Evolutionary conservation across 2,113 vertebrate species (phyloP).

Genomic region (Upupa epops): DNA sequence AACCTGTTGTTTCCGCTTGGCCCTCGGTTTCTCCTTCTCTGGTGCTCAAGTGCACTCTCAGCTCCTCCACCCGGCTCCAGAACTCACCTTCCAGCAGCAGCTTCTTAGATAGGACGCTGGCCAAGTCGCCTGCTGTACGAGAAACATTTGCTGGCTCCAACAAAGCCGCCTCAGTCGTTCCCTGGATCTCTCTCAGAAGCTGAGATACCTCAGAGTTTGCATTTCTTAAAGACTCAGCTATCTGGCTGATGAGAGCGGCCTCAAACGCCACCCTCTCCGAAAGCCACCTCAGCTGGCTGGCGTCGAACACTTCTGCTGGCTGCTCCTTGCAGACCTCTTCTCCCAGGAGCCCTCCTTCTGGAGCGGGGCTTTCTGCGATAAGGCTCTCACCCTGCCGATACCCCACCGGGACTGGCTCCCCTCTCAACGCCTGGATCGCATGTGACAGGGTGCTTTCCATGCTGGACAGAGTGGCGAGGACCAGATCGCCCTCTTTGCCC

Average conservation of each 20-base stretch:
- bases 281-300: conserved; percentile 78
- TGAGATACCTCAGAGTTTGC: conserved; percentile 80
- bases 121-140: conserved; percentile 70
- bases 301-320: conserved; percentile 39
- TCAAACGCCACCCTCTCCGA: conserved; percentile 87
- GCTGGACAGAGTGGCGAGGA: conserved; percentile 74
- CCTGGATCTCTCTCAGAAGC: conserved; percentile 79
- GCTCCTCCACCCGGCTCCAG: conserved; percentile 84
- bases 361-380: neutral
- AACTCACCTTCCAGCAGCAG: conserved; percentile 87
- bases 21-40: conserved; percentile 38
- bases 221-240: conserved; percentile 86
- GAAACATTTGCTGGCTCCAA: conserved; percentile 57
- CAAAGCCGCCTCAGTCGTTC: conserved; percentile 70
- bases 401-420: conserved; percentile 41
- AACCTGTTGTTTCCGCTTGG: conserved; percentile 34
- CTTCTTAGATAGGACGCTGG: conserved; percentile 84
- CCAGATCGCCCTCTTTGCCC: conserved; percentile 66
- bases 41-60: conserved; percentile 66
- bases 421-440: conserved; percentile 77
- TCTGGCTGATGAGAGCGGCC: conserved; percentile 85
- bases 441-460: conserved; percentile 79
- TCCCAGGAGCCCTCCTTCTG: neutral
- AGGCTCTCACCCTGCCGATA: conserved; percentile 11
- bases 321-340: neutral